A percentile compares a stretch with the other conserved stretches of the same genome.
Conservation (phyloP, 2,113 vertebrate species). For the Gallinago undulata region DNA sequence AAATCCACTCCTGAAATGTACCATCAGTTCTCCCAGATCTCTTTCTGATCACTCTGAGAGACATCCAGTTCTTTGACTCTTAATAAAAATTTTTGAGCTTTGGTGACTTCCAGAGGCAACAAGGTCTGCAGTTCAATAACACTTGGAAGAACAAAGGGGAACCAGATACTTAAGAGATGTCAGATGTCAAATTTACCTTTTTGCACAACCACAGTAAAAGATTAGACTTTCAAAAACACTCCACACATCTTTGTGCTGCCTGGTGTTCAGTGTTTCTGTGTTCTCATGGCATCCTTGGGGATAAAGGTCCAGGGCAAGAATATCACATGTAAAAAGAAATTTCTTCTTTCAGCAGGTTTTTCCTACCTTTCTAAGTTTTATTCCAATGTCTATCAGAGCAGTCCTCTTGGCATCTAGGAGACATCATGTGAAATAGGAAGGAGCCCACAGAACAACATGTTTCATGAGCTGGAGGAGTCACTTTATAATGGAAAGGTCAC, state of each 20-base stretch:
- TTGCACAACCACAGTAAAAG: neutral
- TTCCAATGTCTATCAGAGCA: neutral
- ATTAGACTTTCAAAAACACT: neutral
- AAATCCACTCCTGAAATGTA: neutral
- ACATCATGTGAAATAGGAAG: neutral
- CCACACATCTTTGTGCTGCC: neutral
- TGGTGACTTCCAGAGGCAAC: neutral
- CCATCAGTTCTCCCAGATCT: neutral
- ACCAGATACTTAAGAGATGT: neutral
- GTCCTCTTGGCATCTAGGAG: too few relatives aligned
- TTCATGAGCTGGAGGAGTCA: neutral
- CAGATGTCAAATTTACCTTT: neutral
- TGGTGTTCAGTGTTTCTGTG: neutral
- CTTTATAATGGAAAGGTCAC: neutral
- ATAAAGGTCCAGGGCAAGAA: neutral
- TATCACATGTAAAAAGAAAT: neutral
- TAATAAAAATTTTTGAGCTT: neutral
- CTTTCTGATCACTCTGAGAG: neutral
- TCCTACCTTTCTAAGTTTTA: neutral
- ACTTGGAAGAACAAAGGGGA: neutral
- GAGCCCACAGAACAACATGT: neutral
- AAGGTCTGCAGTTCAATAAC: neutral
- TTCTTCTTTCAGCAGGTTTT: neutral
- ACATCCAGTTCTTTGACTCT: neutral
- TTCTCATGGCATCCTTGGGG: neutral